Conservation (phyloP, 2,888 invertebrate species). For the Scotopteryx bipunctaria region DNA sequence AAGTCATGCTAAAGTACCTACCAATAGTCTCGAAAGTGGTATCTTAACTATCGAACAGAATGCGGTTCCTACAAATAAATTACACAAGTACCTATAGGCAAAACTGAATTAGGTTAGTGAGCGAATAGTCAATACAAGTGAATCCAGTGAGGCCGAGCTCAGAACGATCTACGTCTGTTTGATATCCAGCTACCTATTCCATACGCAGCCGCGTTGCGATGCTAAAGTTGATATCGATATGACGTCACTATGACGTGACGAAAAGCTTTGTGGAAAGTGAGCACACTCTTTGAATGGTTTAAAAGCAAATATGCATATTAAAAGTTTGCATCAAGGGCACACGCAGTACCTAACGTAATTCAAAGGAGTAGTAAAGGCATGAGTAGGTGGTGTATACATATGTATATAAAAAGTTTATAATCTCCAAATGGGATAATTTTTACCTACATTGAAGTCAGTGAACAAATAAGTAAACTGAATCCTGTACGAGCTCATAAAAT, state of each 20-base stretch:
- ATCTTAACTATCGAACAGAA: constrained; percentile 8
- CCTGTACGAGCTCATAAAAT: constrained; percentile 7
- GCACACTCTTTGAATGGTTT: neutral
- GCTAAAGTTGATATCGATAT: constrained; percentile 10
- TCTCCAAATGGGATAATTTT: neutral
- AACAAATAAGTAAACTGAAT: neutral
- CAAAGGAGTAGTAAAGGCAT: no score
- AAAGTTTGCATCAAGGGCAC: no score
- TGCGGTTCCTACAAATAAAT: constrained; percentile 15
- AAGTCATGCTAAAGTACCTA: neutral
- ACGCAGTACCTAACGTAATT: no score
- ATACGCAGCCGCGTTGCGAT: constrained; percentile 14
- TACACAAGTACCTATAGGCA: neutral
- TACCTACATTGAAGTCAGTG: constrained; percentile 1
- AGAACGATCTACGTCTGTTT: constrained; percentile 13
- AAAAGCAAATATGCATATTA: no score
- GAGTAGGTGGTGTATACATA: no score
- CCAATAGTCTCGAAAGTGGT: neutral
- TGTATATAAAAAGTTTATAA: no score
- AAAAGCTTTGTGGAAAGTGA: neutral
- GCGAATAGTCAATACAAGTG: constrained; percentile 22
- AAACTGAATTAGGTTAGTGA: constrained; percentile 13
- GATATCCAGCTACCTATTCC: constrained; percentile 1
- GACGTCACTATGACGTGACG: constrained; percentile 13
- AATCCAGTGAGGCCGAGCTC: constrained; percentile 6